phyloP scores from a whole-genome alignment of 2,113 vertebrate genomes.

The Rhinogobius similis region DNA sequence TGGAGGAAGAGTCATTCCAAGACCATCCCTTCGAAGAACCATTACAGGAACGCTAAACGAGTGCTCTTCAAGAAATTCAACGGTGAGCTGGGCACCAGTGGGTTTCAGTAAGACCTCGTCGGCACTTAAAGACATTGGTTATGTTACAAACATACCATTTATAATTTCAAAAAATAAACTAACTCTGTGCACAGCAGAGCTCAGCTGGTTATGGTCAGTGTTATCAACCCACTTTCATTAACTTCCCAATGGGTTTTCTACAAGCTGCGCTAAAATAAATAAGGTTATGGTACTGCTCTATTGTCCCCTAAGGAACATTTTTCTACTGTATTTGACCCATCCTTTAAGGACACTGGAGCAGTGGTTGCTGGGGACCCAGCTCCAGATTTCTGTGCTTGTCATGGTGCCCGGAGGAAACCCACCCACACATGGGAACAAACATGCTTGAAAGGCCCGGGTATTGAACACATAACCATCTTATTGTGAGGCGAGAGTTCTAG shows the following conservation, averaged over 20 bases:
- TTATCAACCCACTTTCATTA: neutral
- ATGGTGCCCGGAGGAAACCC: no score
- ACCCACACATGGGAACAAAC: no score
- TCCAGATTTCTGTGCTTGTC: no score
- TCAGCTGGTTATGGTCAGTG: neutral
- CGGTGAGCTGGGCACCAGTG: constrained; percentile 87
- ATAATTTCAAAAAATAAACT: neutral
- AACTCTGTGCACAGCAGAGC: neutral
- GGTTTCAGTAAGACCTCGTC: constrained; percentile 91
- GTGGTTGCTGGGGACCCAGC: no score
- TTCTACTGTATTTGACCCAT: no score
- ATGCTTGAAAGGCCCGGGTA: no score
- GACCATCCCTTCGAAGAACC: constrained; percentile 87
- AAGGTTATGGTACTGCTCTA: no score
- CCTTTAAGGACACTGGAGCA: no score
- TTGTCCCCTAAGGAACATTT: no score
- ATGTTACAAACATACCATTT: neutral
- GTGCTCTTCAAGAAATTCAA: constrained; percentile 92
- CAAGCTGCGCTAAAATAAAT: neutral
- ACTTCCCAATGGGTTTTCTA: neutral
- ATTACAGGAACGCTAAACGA: constrained; percentile 93
- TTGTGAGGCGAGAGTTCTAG: no score
- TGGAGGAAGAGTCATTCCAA: constrained; percentile 92
- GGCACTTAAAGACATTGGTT: constrained; percentile 75
- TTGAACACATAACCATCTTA: no score